phyloP scores from a whole-genome alignment of 1,140 invertebrate species.

The Rhynchophorus ferrugineus region DNA sequence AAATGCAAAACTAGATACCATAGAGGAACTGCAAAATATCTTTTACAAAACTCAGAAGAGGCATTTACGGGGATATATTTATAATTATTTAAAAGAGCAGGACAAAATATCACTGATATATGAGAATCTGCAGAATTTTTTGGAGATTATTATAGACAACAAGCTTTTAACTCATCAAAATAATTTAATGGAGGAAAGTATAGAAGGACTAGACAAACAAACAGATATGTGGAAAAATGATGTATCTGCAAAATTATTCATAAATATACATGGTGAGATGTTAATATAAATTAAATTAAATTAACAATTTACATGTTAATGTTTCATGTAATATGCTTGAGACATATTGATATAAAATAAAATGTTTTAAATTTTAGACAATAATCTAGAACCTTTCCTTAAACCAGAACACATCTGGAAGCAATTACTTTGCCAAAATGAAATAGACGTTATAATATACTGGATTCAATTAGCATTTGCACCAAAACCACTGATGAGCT shows the following conservation, averaged over 20 bases:
- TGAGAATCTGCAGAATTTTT: constrained; percentile 49
- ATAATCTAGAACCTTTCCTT: constrained; percentile 44
- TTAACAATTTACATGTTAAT: too few relatives aligned
- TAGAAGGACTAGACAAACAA: constrained; percentile 40
- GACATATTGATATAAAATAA: constrained; percentile 4
- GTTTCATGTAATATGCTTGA: neutral
- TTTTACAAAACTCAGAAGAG: constrained; percentile 47
- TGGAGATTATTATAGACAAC: constrained; percentile 47
- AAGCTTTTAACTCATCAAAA: constrained; percentile 18
- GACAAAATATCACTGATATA: constrained; percentile 41
- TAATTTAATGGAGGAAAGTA: constrained; percentile 24
- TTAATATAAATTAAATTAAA: too few relatives aligned
- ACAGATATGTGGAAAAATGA: constrained; percentile 45
- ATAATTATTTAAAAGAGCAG: constrained; percentile 47
- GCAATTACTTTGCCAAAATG: constrained; percentile 44
- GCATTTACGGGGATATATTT: constrained; percentile 51
- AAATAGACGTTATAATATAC: constrained; percentile 44
- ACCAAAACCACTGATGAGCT: constrained; percentile 40
- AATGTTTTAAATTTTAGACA: constrained; percentile 43
- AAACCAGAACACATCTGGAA: constrained; percentile 45
- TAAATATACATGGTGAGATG: constrained; percentile 49
- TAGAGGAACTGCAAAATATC: constrained; percentile 47
- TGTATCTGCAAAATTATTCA: constrained; percentile 47
- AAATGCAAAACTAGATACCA: constrained; percentile 51
- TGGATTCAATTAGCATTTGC: constrained; percentile 47